These are phyloP conservation scores for Parascotia fuliginaria DNA, from an alignment of 2,888 invertebrate genomes.

Conservation along the genomic window DNA sequence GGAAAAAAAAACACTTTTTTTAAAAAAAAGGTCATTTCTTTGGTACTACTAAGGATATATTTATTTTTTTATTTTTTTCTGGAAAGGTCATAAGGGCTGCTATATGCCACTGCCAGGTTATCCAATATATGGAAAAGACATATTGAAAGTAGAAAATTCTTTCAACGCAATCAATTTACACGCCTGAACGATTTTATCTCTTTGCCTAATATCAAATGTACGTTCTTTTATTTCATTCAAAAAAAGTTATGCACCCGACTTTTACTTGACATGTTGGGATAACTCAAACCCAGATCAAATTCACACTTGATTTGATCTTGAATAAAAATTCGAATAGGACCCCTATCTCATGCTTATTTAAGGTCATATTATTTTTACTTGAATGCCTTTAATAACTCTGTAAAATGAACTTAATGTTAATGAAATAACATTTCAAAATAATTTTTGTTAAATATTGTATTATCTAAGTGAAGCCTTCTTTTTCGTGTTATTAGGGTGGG, in stretches of 20 bases:
- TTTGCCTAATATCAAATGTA: conserved; percentile 29
- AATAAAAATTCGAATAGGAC: conserved; percentile 53
- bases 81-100: no score
- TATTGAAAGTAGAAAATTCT: neutral
- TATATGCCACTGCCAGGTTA: neutral
- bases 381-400: conserved; percentile 37
- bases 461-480: neutral
- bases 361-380: conserved; percentile 49
- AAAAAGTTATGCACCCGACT: conserved; percentile 50
- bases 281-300: conserved; percentile 61
- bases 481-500: neutral
- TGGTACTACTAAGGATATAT: no score
- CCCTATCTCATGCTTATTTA: conserved; percentile 44
- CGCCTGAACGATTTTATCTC: neutral
- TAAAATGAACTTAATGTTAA: conserved; percentile 30
- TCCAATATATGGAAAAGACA: neutral
- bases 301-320: conserved; percentile 58
- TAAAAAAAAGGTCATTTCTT: no score
- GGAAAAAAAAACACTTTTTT: no score
- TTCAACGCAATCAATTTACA: neutral
- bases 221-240: conserved; percentile 43
- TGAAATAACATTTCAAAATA: conserved; percentile 22
- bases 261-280: conserved; percentile 43
- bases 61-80: no score
- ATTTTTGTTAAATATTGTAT: conserved; percentile 1